Percentiles rank a stretch among this genome's conserved stretches.
phyloP scores from a whole-genome alignment of 2,113 vertebrate species.

The Semicossyphus pulcher region DNA sequence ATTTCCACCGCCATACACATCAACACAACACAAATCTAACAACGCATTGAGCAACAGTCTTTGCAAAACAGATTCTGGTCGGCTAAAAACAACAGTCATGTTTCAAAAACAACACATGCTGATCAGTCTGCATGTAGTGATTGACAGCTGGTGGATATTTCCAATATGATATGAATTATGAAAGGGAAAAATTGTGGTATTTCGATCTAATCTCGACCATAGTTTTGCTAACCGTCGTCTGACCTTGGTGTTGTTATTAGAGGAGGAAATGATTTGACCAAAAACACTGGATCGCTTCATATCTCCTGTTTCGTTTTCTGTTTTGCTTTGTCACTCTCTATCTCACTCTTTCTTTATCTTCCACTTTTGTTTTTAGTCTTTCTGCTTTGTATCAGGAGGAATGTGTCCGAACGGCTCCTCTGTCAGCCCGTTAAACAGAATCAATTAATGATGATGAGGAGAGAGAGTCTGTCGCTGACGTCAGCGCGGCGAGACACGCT shows the following conservation, averaged over 20 bases:
- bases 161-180: constrained; percentile 39
- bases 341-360: constrained; percentile 24
- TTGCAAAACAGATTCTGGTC: constrained; percentile 27
- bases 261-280: constrained; percentile 45
- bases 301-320: constrained; percentile 34
- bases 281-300: constrained; percentile 40
- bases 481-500: constrained; percentile 20
- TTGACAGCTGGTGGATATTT: constrained; percentile 47
- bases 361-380: not conserved
- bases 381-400: constrained; percentile 18
- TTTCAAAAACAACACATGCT: constrained; percentile 54
- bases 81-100: constrained; percentile 33
- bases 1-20: constrained; percentile 8
- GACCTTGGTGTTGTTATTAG: constrained; percentile 37
- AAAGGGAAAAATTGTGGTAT: constrained; percentile 28
- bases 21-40: constrained; percentile 10
- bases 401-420: constrained; percentile 4
- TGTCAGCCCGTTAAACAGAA: constrained; percentile 36
- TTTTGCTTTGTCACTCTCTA: constrained; percentile 31
- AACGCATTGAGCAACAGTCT: constrained; percentile 24
- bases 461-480: constrained; percentile 28
- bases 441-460: constrained; percentile 44
- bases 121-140: constrained; percentile 34
- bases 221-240: constrained; percentile 48
- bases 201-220: constrained; percentile 53